Conservation (phyloP, 1,140 invertebrate genomes). For the Doryteuthis pealeii region DNA sequence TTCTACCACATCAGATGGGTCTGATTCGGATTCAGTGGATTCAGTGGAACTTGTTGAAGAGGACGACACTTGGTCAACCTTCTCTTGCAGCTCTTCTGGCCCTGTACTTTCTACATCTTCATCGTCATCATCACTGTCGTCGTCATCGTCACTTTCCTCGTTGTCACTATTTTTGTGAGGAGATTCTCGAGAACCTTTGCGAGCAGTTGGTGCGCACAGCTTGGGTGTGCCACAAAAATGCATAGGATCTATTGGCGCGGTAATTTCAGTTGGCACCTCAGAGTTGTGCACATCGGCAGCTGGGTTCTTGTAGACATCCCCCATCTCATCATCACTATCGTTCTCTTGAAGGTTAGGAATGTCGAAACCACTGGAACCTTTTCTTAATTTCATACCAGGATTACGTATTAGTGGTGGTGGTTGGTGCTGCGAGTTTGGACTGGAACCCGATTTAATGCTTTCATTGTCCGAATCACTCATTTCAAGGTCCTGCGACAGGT, state of each 20-base stretch:
- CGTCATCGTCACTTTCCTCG: not conserved
- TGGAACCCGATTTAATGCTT: not conserved
- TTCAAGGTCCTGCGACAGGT: not conserved
- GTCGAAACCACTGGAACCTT: not conserved
- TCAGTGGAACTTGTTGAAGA: no score
- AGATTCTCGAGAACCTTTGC: not conserved
- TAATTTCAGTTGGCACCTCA: not conserved
- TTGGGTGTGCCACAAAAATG: not conserved
- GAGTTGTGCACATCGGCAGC: not conserved
- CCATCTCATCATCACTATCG: not conserved
- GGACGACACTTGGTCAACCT: no score
- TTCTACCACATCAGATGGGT: no score
- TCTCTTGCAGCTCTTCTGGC: no score
- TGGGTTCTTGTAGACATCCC: not conserved
- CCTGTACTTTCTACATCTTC: not conserved
- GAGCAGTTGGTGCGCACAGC: not conserved
- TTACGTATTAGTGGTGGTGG: not conserved
- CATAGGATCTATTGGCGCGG: not conserved
- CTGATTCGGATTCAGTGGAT: no score
- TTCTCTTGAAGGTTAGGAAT: not conserved
- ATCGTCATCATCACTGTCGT: not conserved
- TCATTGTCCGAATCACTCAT: conserved; percentile 1
- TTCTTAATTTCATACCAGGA: not conserved
- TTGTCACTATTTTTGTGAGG: not conserved
- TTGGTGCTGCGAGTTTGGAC: not conserved